phyloP scores from a whole-genome alignment of 2,888 invertebrate genomes.

The Silvanus unidentatus region DNA sequence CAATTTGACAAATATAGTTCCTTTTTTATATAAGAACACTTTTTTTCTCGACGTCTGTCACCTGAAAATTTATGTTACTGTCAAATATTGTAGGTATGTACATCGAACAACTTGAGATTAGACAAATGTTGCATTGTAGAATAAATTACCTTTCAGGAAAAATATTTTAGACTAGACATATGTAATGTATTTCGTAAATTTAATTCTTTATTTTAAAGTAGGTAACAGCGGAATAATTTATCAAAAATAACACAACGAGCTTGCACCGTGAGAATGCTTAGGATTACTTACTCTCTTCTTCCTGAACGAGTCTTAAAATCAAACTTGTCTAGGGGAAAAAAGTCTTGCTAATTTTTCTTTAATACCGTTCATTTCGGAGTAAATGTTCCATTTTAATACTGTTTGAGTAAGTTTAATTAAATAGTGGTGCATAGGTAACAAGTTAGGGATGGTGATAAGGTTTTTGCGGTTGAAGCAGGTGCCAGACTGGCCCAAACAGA shows the following conservation, averaged over 20 bases:
- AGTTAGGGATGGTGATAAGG: slow-evolving; percentile 14
- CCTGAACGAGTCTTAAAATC: too few species aligned
- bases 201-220: too few species aligned
- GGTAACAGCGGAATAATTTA: too few species aligned
- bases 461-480: slow-evolving; percentile 12
- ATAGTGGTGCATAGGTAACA: slow-evolving; percentile 13
- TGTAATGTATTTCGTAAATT: too few species aligned
- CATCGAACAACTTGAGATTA: slow-evolving; percentile 20
- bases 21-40: slow-evolving; percentile 16
- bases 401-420: slow-evolving; percentile 14
- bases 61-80: slow-evolving; percentile 24
- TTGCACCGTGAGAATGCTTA: too few species aligned
- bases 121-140: slow-evolving; percentile 18
- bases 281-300: too few species aligned
- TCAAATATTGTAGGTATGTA: slow-evolving; percentile 24
- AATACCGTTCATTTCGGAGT: background rate
- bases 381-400: slow-evolving; percentile 10
- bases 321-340: too few species aligned
- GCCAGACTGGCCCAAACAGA: background rate
- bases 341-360: background rate
- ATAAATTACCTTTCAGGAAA: slow-evolving; percentile 18
- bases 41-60: slow-evolving; percentile 21
- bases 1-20: slow-evolving; percentile 24
- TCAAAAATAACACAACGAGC: too few species aligned
- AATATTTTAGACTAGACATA: slow-evolving; percentile 2